Evolutionary conservation across 2,888 invertebrate genomes (phyloP).

Genomic region (Hyposoter didymator): DNA sequence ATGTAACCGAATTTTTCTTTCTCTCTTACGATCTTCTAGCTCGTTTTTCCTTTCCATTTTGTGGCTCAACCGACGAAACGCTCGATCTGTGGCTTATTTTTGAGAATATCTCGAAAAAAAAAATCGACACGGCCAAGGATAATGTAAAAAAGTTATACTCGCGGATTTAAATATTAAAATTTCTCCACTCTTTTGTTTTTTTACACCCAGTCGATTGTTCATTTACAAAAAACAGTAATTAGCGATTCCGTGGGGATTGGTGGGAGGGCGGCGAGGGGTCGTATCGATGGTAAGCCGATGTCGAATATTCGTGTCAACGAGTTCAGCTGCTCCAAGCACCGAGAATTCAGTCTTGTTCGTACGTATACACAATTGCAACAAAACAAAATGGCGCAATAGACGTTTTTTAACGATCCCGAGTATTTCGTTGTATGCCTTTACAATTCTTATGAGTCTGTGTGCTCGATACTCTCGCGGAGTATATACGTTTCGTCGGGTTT

Average conservation of each 20-base stretch:
- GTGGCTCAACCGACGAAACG: neutral
- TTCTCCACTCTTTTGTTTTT: neutral
- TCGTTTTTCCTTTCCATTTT: neutral
- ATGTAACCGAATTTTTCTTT: neutral
- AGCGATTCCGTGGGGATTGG: conserved; percentile 31
- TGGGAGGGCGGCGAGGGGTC: neutral
- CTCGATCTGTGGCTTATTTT: no score
- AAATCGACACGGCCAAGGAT: neutral
- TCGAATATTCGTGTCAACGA: conserved; percentile 61
- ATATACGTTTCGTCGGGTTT: conserved; percentile 22
- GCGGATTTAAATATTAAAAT: neutral
- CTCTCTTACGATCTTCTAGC: neutral
- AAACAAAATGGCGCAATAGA: neutral
- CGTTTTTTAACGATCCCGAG: neutral
- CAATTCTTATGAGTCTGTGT: neutral
- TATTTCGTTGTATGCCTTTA: conserved; percentile 7
- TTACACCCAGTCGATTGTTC: neutral
- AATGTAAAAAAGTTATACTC: neutral
- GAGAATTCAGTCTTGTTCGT: conserved; percentile 5
- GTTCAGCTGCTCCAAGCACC: conserved; percentile 9
- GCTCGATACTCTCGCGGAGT: neutral
- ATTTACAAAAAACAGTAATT: conserved; percentile 26
- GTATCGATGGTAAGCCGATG: conserved; percentile 17
- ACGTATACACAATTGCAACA: neutral
- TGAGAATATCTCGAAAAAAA: neutral